Conservation (phyloP, 2,113 vertebrate species). For the Petroica traversi region DNA sequence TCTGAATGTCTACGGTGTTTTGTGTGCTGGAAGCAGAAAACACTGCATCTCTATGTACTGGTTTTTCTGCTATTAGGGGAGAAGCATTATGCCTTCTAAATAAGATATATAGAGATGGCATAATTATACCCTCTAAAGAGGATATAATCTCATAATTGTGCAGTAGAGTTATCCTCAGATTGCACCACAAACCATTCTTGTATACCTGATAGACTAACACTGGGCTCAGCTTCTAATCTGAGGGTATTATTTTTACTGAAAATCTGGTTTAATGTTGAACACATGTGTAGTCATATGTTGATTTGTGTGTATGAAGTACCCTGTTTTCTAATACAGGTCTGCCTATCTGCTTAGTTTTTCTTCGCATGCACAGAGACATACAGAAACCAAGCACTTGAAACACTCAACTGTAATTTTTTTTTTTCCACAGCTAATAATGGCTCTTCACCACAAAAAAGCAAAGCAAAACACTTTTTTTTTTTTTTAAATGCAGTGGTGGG, state of each 20-base stretch:
- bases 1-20: not conserved
- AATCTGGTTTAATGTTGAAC: constrained; percentile 50
- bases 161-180: constrained; percentile 62
- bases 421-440: constrained; percentile 19
- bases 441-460: constrained; percentile 43
- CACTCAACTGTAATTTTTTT: constrained; percentile 9
- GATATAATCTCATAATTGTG: constrained; percentile 38
- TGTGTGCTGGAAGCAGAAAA: not conserved
- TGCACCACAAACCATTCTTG: constrained; percentile 22
- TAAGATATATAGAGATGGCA: constrained; percentile 40
- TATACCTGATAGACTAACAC: constrained; percentile 52
- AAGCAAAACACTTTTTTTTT: constrained; percentile 8
- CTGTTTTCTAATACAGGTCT: constrained; percentile 28
- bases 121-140: constrained; percentile 59
- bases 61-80: not conserved
- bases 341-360: constrained; percentile 35
- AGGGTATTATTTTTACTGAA: constrained; percentile 56
- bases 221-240: not conserved
- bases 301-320: constrained; percentile 14
- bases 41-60: not conserved
- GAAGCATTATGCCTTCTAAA: constrained; percentile 9
- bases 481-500: not conserved
- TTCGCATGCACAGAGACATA: not conserved
- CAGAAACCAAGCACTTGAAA: constrained; percentile 52
- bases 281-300: not conserved